These are phyloP conservation scores for Orchestes rusci DNA, from an alignment of 2,888 invertebrate species.

Conservation along the genomic window DNA sequence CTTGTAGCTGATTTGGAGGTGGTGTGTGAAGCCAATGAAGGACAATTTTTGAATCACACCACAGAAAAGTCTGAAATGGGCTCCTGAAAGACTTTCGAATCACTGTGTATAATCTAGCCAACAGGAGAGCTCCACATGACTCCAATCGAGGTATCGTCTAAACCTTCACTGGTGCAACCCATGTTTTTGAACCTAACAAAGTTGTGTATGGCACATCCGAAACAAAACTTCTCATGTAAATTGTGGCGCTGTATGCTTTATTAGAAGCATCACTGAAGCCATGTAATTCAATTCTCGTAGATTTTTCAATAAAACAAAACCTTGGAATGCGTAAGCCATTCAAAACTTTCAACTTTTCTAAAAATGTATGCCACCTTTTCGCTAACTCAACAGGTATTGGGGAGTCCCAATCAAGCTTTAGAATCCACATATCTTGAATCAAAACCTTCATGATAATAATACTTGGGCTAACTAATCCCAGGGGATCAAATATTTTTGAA, in stretches of 20 bases:
- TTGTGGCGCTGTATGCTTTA: slow-evolving; percentile 20
- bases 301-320: too few relatives aligned
- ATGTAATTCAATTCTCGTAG: slow-evolving; percentile 6
- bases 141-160: too few relatives aligned
- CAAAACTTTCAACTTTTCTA: not conserved
- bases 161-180: too few relatives aligned
- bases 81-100: not conserved
- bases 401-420: slow-evolving; percentile 31
- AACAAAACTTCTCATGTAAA: slow-evolving; percentile 12
- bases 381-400: slow-evolving; percentile 20
- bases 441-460: slow-evolving; percentile 28
- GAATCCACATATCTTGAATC: slow-evolving; percentile 29
- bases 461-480: slow-evolving; percentile 23
- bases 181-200: slow-evolving; percentile 16
- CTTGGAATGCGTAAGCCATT: not conserved
- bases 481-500: too few relatives aligned
- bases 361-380: slow-evolving; percentile 9
- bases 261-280: too few relatives aligned
- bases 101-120: slow-evolving; percentile 10
- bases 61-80: slow-evolving; percentile 7
- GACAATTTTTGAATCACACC: slow-evolving; percentile 20
- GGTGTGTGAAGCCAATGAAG: slow-evolving; percentile 17
- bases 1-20: slow-evolving; percentile 10
- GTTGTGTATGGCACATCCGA: not conserved
- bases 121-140: slow-evolving; percentile 8